Conservation (phyloP, 1,140 invertebrate species). For the Drosophila nasuta region DNA sequence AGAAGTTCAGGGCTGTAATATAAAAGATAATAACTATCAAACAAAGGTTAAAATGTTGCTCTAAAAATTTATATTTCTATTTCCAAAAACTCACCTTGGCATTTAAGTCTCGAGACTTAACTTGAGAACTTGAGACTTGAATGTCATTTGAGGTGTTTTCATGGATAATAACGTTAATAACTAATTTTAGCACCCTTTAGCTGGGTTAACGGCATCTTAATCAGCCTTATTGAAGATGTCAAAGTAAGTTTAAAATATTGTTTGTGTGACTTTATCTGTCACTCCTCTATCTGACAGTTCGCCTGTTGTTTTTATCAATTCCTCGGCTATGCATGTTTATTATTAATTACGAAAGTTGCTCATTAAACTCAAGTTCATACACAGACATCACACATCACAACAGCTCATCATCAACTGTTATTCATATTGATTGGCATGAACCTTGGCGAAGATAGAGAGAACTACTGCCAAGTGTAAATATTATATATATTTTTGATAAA, state of each 20-base stretch:
- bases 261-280: not conserved
- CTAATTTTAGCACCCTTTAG: conserved; percentile 74
- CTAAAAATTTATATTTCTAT: not conserved
- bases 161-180: conserved; percentile 36
- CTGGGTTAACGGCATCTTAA: conserved; percentile 75
- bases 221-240: conserved; percentile 67
- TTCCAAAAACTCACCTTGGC: conserved; percentile 33
- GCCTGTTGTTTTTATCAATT: conserved; percentile 2
- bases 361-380: conserved; percentile 70
- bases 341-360: conserved; percentile 48
- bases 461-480: conserved; percentile 61
- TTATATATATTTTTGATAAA: conserved; percentile 78
- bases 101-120: conserved; percentile 26
- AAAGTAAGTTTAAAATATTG: conserved; percentile 72
- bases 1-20: conserved; percentile 23
- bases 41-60: not conserved
- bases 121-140: conserved; percentile 26
- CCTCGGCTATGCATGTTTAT: conserved; percentile 38
- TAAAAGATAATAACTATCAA: not conserved
- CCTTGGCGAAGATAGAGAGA: conserved; percentile 51
- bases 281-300: conserved; percentile 32
- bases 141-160: conserved; percentile 13
- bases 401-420: conserved; percentile 29
- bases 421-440: conserved; percentile 72
- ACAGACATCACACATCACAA: conserved; percentile 33